A percentile compares a stretch with the other conserved stretches of the same genome.
phyloP scores from a whole-genome alignment of 2,113 vertebrate species.

The Thalassoma bifasciatum region DNA sequence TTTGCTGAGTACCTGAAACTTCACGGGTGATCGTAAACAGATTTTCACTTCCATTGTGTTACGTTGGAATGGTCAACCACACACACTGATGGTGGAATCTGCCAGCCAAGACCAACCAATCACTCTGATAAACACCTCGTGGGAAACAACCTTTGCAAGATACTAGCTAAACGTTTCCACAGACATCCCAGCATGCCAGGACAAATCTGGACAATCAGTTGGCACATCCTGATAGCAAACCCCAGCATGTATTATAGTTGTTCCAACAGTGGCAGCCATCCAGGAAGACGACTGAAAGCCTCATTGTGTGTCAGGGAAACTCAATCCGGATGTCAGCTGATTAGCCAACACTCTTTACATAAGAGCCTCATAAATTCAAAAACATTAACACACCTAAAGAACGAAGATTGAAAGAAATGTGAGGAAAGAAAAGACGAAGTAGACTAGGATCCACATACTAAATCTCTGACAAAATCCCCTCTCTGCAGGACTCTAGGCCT shows the following conservation, averaged over 20 bases:
- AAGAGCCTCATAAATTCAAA: slow-evolving; percentile 5
- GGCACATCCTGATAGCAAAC: slow-evolving; percentile 12
- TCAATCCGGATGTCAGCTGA: slow-evolving; percentile 20
- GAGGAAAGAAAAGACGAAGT: not conserved
- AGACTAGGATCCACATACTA: not conserved
- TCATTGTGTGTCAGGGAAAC: slow-evolving; percentile 33
- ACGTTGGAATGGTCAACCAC: too few relatives aligned
- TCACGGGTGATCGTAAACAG: too few relatives aligned
- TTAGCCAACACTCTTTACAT: slow-evolving; percentile 17
- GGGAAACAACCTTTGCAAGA: not conserved
- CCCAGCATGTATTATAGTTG: slow-evolving; percentile 1
- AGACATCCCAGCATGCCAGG: not conserved
- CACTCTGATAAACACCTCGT: not conserved
- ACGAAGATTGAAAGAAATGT: not conserved
- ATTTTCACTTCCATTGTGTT: too few relatives aligned
- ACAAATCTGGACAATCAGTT: not conserved
- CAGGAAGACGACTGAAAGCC: slow-evolving; percentile 26
- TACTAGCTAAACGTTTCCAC: not conserved
- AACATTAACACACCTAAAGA: not conserved
- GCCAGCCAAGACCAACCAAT: too few relatives aligned
- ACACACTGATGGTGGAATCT: too few relatives aligned
- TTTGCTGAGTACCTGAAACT: too few relatives aligned
- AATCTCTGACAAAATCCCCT: not conserved
- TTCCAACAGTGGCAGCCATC: slow-evolving; percentile 16
- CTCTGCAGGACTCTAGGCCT: slow-evolving; percentile 21